These are phyloP conservation scores for Indicator maculatus DNA, from an alignment of 2,113 vertebrate genomes.

Conservation along the genomic window DNA sequence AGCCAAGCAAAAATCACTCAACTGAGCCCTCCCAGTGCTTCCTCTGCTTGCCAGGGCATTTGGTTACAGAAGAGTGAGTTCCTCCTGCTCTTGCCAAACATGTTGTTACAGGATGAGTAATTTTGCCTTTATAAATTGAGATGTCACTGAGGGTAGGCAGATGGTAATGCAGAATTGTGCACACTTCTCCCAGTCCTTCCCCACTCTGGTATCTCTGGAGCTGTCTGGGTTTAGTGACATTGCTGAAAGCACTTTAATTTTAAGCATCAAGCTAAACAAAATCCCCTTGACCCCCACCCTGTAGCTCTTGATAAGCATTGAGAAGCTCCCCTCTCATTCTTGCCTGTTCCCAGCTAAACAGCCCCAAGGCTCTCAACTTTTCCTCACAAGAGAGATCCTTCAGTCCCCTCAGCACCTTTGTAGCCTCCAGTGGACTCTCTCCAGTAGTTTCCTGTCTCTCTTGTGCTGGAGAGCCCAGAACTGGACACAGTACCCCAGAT, in stretches of 20 bases:
- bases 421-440: no score
- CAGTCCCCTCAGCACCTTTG: no score
- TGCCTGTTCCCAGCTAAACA: no score
- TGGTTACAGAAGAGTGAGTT: background rate
- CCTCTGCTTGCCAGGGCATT: background rate
- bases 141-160: background rate
- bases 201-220: background rate
- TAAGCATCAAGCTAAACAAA: background rate
- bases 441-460: no score
- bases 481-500: no score
- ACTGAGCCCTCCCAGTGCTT: background rate
- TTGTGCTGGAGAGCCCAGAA: no score
- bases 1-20: slow-evolving; percentile 22
- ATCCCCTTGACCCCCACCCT: no score
- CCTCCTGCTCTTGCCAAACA: background rate
- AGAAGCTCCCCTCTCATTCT: no score
- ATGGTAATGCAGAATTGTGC: background rate
- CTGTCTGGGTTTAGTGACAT: background rate
- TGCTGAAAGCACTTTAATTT: background rate
- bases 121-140: slow-evolving; percentile 24
- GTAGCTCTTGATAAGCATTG: no score
- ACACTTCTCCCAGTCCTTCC: background rate
- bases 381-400: no score
- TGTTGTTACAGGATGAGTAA: background rate
- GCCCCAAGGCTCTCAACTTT: no score